phyloP scores from a whole-genome alignment of 2,888 invertebrate genomes.

The Lochmaea capreae region DNA sequence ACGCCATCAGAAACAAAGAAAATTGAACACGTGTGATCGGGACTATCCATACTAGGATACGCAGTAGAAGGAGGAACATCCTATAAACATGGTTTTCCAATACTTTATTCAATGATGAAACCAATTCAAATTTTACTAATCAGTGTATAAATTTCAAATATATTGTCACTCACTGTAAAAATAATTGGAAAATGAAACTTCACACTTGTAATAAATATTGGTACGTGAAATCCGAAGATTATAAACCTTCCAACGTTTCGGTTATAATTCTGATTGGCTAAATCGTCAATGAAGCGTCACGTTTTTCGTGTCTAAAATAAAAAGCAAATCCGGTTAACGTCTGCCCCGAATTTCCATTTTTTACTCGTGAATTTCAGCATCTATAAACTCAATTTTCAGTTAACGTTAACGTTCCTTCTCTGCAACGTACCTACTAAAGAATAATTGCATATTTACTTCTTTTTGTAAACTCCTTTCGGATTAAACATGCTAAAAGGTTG shows the following conservation, averaged over 20 bases:
- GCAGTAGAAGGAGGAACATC: no score
- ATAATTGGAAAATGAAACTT: no score
- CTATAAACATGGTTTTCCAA: no score
- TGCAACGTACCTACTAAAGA: conserved; percentile 48
- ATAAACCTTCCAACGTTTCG: background rate
- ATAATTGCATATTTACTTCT: conserved; percentile 60
- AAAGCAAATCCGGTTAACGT: conserved; percentile 31
- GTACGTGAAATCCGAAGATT: background rate
- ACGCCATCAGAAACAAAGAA: no score
- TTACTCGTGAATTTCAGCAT: conserved; percentile 42
- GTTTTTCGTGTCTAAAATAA: conserved; percentile 25
- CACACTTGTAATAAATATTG: background rate
- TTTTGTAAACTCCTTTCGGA: conserved; percentile 57
- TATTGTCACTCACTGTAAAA: no score
- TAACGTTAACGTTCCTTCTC: conserved; percentile 45
- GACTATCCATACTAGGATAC: no score
- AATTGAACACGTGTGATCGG: no score
- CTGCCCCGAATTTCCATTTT: conserved; percentile 40
- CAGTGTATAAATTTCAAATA: no score
- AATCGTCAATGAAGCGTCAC: conserved; percentile 30
- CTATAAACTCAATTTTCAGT: conserved; percentile 53
- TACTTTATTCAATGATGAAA: no score
- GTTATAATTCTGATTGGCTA: conserved; percentile 12
- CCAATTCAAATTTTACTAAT: no score
- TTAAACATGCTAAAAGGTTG: conserved; percentile 61